Evolutionary conservation across 1,140 invertebrate species (phyloP).

Genomic region (Limonius californicus): DNA sequence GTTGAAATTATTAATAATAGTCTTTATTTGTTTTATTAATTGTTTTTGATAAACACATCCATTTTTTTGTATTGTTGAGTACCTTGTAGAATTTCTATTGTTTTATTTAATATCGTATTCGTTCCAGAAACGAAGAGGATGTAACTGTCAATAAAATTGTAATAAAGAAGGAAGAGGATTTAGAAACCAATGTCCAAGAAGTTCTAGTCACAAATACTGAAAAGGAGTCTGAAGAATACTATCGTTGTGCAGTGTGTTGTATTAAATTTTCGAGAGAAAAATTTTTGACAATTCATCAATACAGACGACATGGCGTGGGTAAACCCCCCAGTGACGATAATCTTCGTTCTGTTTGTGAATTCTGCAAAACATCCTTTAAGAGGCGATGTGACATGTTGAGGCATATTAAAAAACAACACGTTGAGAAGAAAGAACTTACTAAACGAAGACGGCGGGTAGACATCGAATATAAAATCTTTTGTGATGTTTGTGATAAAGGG

Average conservation of each 20-base stretch:
- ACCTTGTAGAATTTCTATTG: too few relatives aligned
- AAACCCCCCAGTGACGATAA: background rate
- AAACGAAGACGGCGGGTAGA: background rate
- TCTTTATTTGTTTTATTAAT: too few relatives aligned
- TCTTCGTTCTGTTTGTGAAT: background rate
- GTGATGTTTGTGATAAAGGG: conserved; percentile 25
- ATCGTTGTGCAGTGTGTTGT: background rate
- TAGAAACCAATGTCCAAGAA: too few relatives aligned
- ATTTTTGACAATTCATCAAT: background rate
- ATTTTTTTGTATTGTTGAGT: too few relatives aligned
- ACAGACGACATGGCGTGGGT: background rate
- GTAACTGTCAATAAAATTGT: too few relatives aligned
- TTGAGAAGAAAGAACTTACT: background rate
- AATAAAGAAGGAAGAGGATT: too few relatives aligned
- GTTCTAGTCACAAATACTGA: too few relatives aligned
- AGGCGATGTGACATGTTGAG: background rate
- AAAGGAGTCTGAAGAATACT: too few relatives aligned
- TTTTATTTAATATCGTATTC: too few relatives aligned
- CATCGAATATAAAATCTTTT: conserved; percentile 21
- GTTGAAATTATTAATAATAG: too few relatives aligned
- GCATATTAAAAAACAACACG: background rate
- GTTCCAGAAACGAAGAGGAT: too few relatives aligned
- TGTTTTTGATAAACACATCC: too few relatives aligned
- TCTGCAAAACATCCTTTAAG: background rate
- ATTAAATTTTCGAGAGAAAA: background rate